Evolutionary conservation across 1,140 invertebrate genomes (phyloP).

Genomic region (Oryctes rhinoceros): DNA sequence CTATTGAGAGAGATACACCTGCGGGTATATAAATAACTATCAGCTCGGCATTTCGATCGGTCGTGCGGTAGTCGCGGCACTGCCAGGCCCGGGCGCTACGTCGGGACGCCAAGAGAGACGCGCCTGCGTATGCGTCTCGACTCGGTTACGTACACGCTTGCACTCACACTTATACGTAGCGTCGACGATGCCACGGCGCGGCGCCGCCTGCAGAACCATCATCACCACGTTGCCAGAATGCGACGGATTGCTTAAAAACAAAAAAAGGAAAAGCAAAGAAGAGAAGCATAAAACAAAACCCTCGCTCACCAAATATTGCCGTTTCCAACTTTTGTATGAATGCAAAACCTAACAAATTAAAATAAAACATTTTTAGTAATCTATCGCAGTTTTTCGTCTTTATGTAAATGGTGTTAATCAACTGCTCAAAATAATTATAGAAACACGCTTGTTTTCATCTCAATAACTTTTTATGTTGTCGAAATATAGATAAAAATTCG

Average conservation of each 20-base stretch:
- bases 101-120: constrained; percentile 53
- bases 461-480: too few relatives aligned
- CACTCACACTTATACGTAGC: background rate
- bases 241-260: background rate
- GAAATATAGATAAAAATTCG: too few relatives aligned
- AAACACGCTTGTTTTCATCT: too few relatives aligned
- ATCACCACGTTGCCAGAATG: constrained; percentile 28
- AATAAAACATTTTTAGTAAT: too few relatives aligned
- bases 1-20: constrained; percentile 39
- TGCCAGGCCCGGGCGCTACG: constrained; percentile 54
- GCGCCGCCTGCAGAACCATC: background rate
- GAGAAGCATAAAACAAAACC: too few relatives aligned
- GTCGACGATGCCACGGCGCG: constrained; percentile 25
- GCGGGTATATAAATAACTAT: constrained; percentile 62
- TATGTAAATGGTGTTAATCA: too few relatives aligned
- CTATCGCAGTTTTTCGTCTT: too few relatives aligned
- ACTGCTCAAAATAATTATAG: too few relatives aligned
- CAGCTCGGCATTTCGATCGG: constrained; percentile 66
- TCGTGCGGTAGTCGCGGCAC: constrained; percentile 61
- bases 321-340: too few relatives aligned
- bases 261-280: too few relatives aligned
- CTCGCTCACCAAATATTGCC: too few relatives aligned
- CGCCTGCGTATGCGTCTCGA: constrained; percentile 48
- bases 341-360: too few relatives aligned
- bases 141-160: background rate